Evolutionary conservation across 2,113 vertebrate species (phyloP), one percentile per base, ranked within the genome.

Genomic region (Alaudala cheleensis): DNA sequence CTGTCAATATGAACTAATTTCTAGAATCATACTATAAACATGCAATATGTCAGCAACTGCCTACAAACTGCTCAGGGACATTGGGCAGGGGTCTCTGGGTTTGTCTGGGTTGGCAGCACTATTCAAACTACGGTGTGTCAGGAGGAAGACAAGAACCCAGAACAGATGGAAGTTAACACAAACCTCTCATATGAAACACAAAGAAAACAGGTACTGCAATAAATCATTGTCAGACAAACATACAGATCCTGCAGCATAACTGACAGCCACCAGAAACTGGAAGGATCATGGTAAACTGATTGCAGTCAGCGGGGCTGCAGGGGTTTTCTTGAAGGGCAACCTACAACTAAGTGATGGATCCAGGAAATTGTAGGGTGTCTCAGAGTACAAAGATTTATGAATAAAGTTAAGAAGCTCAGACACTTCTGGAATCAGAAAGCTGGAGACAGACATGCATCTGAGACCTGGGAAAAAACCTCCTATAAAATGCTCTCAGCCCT

Each of bases 161-260:
- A 87, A 54, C 58, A 86, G 54, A 80, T 69, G 45, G 62, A 83
- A 79, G 40, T 66, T 62, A 64, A 78, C 0, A 5, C 17, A 91
- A 83, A 83, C 29, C 47, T 73, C 56, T 82, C 79, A 90, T 40
- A 14, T 37, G 81, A 94, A 86, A 39, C 74, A 86, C 61, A 77
- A 88, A 66, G 28, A 70, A 77, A 83, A 22, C 3, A 62, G 66
- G 86, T 88, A 78, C 53, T 71, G 51, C 72, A 74, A 81, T 86
- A 89, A 95, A 93, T 81, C 61, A 74, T 71, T 21, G 12, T 88
- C 65, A 87, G 60, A 81, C 37, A 88, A 91, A 95, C 58, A 80
- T 9, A 81, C 4, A 80, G 85, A 88, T 80, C 50, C 34, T 19
- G 5, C 39, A 60, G 70, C 57, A 62, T 1, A 64, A 81, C 19